These are phyloP conservation scores for Melieria omissa DNA, from an alignment of 2,888 invertebrate species.

Conservation along the genomic window DNA sequence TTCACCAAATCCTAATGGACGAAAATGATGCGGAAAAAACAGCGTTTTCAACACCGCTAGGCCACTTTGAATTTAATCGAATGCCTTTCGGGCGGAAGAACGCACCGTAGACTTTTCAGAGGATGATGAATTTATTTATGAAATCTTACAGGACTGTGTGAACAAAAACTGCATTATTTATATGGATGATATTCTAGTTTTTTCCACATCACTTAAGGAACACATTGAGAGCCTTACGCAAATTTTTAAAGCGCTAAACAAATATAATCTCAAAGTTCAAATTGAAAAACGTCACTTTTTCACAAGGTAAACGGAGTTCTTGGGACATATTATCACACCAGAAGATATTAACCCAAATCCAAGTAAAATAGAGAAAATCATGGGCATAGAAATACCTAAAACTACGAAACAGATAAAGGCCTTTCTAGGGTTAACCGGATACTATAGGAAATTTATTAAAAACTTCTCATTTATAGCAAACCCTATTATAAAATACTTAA, in stretches of 20 bases:
- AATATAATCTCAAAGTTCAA: slow-evolving; percentile 15
- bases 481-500: slow-evolving; percentile 22
- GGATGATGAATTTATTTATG: not conserved
- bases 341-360: slow-evolving; percentile 17
- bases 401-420: slow-evolving; percentile 9
- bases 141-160: not conserved
- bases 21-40: not conserved
- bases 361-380: slow-evolving; percentile 9
- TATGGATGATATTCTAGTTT: slow-evolving; percentile 4
- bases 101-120: not conserved
- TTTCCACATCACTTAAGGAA: not conserved
- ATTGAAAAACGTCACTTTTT: slow-evolving; percentile 1
- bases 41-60: slow-evolving; percentile 1
- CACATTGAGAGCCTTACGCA: not conserved
- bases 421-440: not conserved
- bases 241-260: not conserved
- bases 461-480: slow-evolving; percentile 3
- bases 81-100: not conserved
- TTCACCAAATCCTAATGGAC: no score
- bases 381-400: not conserved
- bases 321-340: slow-evolving; percentile 13
- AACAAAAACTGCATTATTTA: not conserved
- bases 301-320: not conserved
- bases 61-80: not conserved
- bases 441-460: not conserved